Conservation (phyloP, 2,888 invertebrate genomes). For the Apotomis capreana region DNA sequence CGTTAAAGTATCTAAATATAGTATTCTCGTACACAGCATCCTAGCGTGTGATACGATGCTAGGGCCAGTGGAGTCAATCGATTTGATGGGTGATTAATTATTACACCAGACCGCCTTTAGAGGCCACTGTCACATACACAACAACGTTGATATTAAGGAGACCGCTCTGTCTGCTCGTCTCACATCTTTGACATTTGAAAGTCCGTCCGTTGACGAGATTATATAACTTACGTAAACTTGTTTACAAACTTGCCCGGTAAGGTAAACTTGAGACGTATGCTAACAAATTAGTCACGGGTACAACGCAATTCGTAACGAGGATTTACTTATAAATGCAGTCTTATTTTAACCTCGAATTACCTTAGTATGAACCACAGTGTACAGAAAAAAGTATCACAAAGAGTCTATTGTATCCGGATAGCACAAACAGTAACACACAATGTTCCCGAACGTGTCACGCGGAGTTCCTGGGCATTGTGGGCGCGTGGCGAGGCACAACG, state of each 20-base stretch:
- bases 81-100: slow-evolving; percentile 64
- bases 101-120: slow-evolving; percentile 60
- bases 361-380: neutral
- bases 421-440: slow-evolving; percentile 52
- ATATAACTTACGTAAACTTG: slow-evolving; percentile 53
- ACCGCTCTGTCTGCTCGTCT: slow-evolving; percentile 27
- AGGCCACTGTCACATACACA: slow-evolving; percentile 60
- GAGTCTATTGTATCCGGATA: slow-evolving; percentile 30
- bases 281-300: slow-evolving; percentile 18
- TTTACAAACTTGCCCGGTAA: slow-evolving; percentile 48
- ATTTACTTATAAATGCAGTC: neutral
- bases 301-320: slow-evolving; percentile 18
- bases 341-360: neutral
- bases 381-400: slow-evolving; percentile 19
- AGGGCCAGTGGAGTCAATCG: slow-evolving; percentile 65
- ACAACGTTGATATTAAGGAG: slow-evolving; percentile 56
- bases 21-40: slow-evolving; percentile 58
- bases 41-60: slow-evolving; percentile 66
- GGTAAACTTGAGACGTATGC: slow-evolving; percentile 40
- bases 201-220: slow-evolving; percentile 51
- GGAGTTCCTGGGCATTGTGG: slow-evolving; percentile 75
- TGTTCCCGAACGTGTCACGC: slow-evolving; percentile 50
- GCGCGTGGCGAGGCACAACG: slow-evolving; percentile 47
- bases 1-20: slow-evolving; percentile 71
- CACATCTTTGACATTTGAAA: slow-evolving; percentile 37